Evolutionary conservation across 2,888 invertebrate genomes (phyloP).

Genomic region (Cheilosia scutellata): DNA sequence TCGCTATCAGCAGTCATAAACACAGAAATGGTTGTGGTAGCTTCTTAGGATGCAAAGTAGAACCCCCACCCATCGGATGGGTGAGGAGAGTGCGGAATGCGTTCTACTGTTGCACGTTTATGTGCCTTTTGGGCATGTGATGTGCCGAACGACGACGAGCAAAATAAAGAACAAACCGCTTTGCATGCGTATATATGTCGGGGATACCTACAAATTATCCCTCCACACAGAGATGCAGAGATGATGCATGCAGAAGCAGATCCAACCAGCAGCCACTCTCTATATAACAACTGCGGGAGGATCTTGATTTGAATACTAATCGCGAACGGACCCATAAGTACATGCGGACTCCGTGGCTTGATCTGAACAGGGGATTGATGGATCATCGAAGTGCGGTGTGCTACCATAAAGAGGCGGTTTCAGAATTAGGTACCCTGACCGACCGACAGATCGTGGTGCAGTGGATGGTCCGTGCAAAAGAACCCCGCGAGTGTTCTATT

Average conservation of each 20-base stretch:
- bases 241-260: conserved; percentile 44
- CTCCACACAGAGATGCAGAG: conserved; percentile 25
- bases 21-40: conserved; percentile 62
- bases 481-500: conserved; percentile 67
- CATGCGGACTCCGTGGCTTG: conserved; percentile 15
- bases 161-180: conserved; percentile 16
- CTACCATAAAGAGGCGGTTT: conserved; percentile 75
- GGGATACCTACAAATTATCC: conserved; percentile 70
- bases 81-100: background rate
- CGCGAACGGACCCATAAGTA: conserved; percentile 62
- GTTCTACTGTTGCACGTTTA: conserved; percentile 64
- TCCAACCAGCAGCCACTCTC: conserved; percentile 30
- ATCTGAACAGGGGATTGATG: conserved; percentile 43
- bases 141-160: conserved; percentile 25
- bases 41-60: conserved; percentile 70
- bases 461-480: conserved; percentile 42
- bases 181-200: conserved; percentile 66
- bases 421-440: conserved; percentile 62
- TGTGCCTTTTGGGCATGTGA: conserved; percentile 68
- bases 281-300: conserved; percentile 52
- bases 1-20: conserved; percentile 66
- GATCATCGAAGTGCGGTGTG: conserved; percentile 59
- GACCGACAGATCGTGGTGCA: conserved; percentile 67
- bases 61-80: conserved; percentile 6
- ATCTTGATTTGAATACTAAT: conserved; percentile 76